These are phyloP conservation scores for Catharus fuscescens DNA, from an alignment of 2,113 vertebrate genomes.

Conservation along the genomic window DNA sequence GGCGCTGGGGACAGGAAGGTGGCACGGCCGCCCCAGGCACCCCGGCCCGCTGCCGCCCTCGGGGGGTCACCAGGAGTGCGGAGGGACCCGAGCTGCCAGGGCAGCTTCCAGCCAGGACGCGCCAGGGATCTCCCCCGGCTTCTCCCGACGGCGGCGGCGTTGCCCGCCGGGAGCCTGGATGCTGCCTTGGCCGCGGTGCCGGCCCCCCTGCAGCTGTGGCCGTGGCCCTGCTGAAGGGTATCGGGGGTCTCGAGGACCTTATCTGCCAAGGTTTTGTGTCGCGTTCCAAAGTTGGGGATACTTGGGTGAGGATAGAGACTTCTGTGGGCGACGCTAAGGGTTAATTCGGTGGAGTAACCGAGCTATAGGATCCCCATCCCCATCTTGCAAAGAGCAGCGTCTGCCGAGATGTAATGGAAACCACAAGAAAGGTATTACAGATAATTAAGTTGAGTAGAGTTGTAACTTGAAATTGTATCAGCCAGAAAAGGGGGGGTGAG, in stretches of 20 bases:
- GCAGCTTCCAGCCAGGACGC: neutral
- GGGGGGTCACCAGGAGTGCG: neutral
- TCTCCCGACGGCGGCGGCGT: neutral
- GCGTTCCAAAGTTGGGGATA: neutral
- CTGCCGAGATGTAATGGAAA: neutral
- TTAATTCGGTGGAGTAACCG: neutral
- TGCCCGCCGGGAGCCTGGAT: neutral
- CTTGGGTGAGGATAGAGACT: neutral
- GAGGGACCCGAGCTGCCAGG: neutral
- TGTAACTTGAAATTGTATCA: neutral
- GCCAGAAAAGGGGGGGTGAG: neutral
- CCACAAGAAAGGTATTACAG: neutral
- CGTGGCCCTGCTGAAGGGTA: neutral
- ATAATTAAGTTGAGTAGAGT: neutral
- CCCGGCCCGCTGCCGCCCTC: neutral
- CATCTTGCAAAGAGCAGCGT: neutral
- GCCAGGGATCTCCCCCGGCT: neutral
- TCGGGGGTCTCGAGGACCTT: rapidly evolving
- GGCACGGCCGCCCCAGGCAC: neutral
- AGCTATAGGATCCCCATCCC: neutral
- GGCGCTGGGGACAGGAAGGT: neutral
- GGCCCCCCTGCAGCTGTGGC: neutral
- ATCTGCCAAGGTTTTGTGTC: neutral
- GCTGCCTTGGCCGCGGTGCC: neutral
- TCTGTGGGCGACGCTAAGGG: neutral